Base-by-base conservation (phyloP, 2,888 invertebrate species). In the Dasysyrphus tricinctus region DNA sequence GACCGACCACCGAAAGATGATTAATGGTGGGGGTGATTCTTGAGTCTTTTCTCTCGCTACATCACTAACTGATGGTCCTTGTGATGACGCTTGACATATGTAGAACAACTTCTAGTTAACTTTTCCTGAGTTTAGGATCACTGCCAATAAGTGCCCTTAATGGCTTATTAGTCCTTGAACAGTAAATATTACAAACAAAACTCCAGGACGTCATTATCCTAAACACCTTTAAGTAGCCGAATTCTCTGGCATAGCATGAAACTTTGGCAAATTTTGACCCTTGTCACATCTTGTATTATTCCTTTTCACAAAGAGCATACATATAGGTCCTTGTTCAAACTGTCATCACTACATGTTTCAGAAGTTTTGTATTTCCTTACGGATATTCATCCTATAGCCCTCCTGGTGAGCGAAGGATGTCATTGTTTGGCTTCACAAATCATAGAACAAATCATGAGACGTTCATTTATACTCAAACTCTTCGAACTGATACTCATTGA, bases 161-260 rank as follows among this genome's bases (percentile, higher is more conserved):
- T 79, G 14, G 74, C 61, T 69, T 74, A 74, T 79, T 83, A 83
- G 83, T 69, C 74, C 83, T 83, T 83, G 83, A 79, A 56, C 61
- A 16, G 59, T 61, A 61, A 57, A 76, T 54, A 47, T 57, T 65
- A 47, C 34, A 39, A 34, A 57, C 47, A 54, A 37, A 84, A 72
- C 83, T 75, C 70, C 80, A 76, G 80, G 85, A 80, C 67, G 87
- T 56, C 54, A 73, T 69, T 85, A 80, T 87, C 84, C 89, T 90
- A 89, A 90, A 88, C 82, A 89, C 89, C 90, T 88, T 88, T 90
- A 89, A 91, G 90, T 90, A 90, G 90, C 89, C 70, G 79, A 73
- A 88, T 80, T 81, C 76, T 79, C 56, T 84, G 77, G 76, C 88
- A 84, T 84, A 84, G 74, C 89, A 88, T 76, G 88, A 88, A 88